Conservation (phyloP, 2,113 vertebrate genomes). For the Myanophis thanlyinensis region DNA sequence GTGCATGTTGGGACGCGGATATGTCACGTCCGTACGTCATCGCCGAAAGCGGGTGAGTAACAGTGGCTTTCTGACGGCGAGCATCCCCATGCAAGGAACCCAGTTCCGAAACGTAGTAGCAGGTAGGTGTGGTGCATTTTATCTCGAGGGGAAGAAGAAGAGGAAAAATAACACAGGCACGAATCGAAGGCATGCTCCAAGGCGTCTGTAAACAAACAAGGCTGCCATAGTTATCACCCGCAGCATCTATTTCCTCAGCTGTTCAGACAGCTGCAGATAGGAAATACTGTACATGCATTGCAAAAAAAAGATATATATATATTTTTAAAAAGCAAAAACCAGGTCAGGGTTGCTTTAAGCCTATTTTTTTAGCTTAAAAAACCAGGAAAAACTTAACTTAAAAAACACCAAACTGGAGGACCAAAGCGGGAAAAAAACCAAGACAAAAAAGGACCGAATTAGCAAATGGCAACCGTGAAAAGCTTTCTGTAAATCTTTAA, state of each 20-base stretch:
- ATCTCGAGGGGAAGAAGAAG: constrained; percentile 59
- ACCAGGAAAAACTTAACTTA: too few species aligned
- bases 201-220: constrained; percentile 44
- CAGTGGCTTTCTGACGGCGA: constrained; percentile 27
- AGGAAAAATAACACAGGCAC: constrained; percentile 26
- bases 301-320: not conserved
- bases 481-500: not conserved
- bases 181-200: constrained; percentile 50
- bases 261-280: constrained; percentile 11
- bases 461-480: constrained; percentile 4
- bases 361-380: too few species aligned
- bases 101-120: constrained; percentile 55
- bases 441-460: not conserved
- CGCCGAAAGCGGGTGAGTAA: constrained; percentile 37
- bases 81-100: constrained; percentile 39
- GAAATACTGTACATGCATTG: not conserved
- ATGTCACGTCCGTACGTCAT: not conserved
- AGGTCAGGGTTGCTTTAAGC: not conserved
- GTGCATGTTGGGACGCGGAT: constrained; percentile 8
- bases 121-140: constrained; percentile 70
- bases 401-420: constrained; percentile 19
- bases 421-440: not conserved
- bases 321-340: constrained; percentile 9
- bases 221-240: constrained; percentile 22
- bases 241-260: constrained; percentile 20